These are phyloP conservation scores for Osmoderma eremita DNA, from an alignment of 2,888 invertebrate species.

Conservation along the genomic window DNA sequence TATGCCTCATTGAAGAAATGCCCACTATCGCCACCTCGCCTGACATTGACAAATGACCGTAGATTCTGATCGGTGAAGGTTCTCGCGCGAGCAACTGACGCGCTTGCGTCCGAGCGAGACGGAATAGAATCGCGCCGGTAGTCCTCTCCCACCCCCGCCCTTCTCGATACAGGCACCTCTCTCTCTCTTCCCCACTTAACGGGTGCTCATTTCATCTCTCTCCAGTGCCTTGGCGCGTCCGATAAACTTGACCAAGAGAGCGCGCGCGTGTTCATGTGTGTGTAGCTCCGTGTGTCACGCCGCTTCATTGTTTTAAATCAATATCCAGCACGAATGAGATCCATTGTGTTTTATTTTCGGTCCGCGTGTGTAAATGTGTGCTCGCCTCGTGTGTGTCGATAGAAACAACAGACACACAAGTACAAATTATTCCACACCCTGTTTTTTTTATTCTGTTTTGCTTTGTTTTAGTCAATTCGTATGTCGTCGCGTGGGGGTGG, in stretches of 20 bases:
- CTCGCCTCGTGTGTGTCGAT: neutral
- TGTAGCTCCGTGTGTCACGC: slow-evolving; percentile 22
- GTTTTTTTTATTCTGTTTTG: slow-evolving; percentile 36
- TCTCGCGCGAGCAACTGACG: slow-evolving; percentile 63
- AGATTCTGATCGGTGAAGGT: slow-evolving; percentile 79
- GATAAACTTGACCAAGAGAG: slow-evolving; percentile 54
- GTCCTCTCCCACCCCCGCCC: neutral
- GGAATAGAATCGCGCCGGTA: neutral
- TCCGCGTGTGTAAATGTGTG: neutral
- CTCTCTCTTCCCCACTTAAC: neutral
- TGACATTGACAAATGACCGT: slow-evolving; percentile 83
- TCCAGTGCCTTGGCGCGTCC: slow-evolving; percentile 45
- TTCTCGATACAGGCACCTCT: neutral
- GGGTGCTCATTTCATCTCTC: neutral
- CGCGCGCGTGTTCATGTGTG: slow-evolving; percentile 36
- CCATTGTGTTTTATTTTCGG: slow-evolving; percentile 20
- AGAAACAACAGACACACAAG: neutral
- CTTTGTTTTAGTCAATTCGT: neutral
- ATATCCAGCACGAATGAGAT: slow-evolving; percentile 47
- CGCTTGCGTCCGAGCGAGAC: slow-evolving; percentile 20
- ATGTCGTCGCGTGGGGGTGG: neutral
- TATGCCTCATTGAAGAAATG: slow-evolving; percentile 61
- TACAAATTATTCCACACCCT: slow-evolving; percentile 50
- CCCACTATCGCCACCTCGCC: slow-evolving; percentile 64
- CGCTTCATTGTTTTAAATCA: slow-evolving; percentile 59